Evolutionary conservation across 2,888 invertebrate genomes (phyloP).

Genomic region (Lasioglossum marginatum): DNA sequence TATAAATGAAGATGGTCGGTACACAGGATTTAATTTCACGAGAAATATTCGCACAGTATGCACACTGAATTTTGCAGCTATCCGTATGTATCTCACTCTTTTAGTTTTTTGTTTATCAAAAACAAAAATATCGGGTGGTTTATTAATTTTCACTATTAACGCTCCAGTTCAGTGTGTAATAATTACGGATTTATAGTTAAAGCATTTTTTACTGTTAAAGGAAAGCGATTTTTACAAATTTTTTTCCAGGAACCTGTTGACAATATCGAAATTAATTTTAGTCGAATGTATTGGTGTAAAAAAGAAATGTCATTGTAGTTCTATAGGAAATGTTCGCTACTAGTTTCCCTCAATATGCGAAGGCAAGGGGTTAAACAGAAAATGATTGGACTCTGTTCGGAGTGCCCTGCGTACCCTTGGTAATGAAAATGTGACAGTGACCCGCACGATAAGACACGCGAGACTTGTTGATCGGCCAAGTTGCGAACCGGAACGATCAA

Average conservation of each 20-base stretch:
- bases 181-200: too few species aligned
- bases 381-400: not conserved
- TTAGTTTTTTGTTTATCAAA: not conserved
- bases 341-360: not conserved
- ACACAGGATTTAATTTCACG: not conserved
- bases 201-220: not conserved
- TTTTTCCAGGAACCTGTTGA: too few species aligned
- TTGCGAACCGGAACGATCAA: not conserved
- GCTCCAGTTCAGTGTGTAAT: not conserved
- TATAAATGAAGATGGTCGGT: not conserved
- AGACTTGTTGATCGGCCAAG: conserved; percentile 14
- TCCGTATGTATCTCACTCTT: not conserved
- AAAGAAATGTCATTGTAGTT: too few species aligned
- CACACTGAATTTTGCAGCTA: not conserved
- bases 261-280: too few species aligned
- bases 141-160: not conserved
- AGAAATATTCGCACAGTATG: not conserved
- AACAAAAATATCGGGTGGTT: not conserved
- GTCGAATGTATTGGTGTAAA: too few species aligned
- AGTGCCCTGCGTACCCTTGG: not conserved
- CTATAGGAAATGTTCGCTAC: not conserved
- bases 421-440: conserved; percentile 16
- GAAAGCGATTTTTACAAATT: too few species aligned
- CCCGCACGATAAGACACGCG: conserved; percentile 1
- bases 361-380: not conserved